Evolutionary conservation across 2,113 vertebrate species (phyloP).

Genomic region (Ptilonorhynchus violaceus): DNA sequence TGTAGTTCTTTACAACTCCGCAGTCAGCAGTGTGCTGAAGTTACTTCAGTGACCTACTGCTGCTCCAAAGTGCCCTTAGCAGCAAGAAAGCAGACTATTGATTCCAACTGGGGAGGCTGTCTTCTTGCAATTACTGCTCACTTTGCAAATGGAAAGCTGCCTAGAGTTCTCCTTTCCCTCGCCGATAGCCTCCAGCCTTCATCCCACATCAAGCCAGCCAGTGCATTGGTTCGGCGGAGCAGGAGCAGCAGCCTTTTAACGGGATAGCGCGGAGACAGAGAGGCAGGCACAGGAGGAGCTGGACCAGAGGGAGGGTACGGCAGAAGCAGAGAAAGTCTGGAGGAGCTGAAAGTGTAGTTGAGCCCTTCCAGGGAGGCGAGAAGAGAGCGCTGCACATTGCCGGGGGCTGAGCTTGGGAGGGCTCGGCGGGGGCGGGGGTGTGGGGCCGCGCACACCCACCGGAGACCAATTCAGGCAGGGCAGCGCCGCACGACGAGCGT

Average conservation of each 20-base stretch:
- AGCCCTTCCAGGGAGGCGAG: slow-evolving; percentile 21
- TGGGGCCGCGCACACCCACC: slow-evolving; percentile 14
- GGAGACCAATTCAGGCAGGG: neutral
- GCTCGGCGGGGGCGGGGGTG: neutral
- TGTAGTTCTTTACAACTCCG: slow-evolving; percentile 79
- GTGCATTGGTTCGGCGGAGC: slow-evolving; percentile 60
- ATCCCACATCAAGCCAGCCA: slow-evolving; percentile 68
- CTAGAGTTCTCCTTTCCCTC: slow-evolving; percentile 34
- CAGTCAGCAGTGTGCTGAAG: slow-evolving; percentile 74
- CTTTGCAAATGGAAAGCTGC: slow-evolving; percentile 58
- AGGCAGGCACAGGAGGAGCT: slow-evolving; percentile 42
- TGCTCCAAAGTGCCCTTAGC: slow-evolving; percentile 63
- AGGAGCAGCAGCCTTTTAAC: slow-evolving; percentile 65
- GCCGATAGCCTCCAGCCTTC: slow-evolving; percentile 69
- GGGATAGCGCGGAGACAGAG: slow-evolving; percentile 27
- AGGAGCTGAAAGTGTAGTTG: neutral
- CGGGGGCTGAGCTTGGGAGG: slow-evolving; percentile 51
- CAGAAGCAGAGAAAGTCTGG: slow-evolving; percentile 11
- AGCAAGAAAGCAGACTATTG: slow-evolving; percentile 62
- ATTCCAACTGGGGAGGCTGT: slow-evolving; percentile 67
- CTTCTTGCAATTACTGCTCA: slow-evolving; percentile 74
- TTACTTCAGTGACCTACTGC: slow-evolving; percentile 71
- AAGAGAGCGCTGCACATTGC: slow-evolving; percentile 11
- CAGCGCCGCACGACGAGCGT: neutral
- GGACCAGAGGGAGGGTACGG: slow-evolving; percentile 15